These are phyloP conservation scores for Vombatus ursinus DNA, from an alignment of 2,113 vertebrate genomes.

Conservation along the genomic window DNA sequence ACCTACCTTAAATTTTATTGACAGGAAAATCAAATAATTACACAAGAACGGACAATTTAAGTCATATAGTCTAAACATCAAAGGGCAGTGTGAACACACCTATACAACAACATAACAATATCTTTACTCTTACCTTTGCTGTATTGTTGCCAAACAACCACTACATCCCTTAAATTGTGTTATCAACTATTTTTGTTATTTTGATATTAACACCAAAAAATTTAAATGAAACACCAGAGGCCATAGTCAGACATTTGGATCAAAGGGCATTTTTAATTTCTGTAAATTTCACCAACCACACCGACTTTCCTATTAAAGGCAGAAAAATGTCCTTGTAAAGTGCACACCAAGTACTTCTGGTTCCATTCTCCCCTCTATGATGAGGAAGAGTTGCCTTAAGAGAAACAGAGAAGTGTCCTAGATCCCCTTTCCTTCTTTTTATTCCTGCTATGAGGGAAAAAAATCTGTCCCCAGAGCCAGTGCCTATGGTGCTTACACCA, in stretches of 20 bases:
- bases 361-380: not conserved
- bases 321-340: not conserved
- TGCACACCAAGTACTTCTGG: not conserved
- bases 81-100: not conserved
- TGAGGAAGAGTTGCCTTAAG: not conserved
- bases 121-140: not conserved
- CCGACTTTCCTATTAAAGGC: not conserved
- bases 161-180: not conserved
- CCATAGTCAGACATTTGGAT: not conserved
- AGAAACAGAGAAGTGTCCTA: not conserved
- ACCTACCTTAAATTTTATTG: not conserved
- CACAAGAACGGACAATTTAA: not conserved
- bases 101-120: not conserved
- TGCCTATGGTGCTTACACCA: rapidly evolving
- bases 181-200: not conserved
- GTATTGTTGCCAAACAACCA: not conserved
- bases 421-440: not conserved
- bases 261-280: not conserved
- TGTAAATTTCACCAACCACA: not conserved
- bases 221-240: not conserved
- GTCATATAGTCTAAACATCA: not conserved
- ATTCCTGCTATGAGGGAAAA: not conserved
- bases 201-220: not conserved
- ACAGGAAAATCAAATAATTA: not conserved
- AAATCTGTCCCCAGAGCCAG: not conserved